Conservation (phyloP, 2,888 invertebrate species). For the Habroteleia sp. region DNA sequence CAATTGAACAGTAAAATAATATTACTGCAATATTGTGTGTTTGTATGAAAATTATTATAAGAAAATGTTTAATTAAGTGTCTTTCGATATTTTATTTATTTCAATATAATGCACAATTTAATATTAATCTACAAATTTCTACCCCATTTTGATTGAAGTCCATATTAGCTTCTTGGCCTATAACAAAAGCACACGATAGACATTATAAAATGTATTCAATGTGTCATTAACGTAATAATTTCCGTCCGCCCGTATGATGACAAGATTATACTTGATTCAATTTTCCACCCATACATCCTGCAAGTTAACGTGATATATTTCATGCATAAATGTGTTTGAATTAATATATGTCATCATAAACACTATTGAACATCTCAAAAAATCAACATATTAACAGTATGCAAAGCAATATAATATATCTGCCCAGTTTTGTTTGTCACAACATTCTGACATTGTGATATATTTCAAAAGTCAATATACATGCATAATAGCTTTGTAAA, state of each 20-base stretch:
- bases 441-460: too few relatives aligned
- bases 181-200: conserved; percentile 45
- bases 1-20: too few relatives aligned
- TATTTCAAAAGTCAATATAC: too few relatives aligned
- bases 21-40: too few relatives aligned
- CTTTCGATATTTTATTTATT: too few relatives aligned
- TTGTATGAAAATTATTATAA: too few relatives aligned
- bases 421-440: too few relatives aligned
- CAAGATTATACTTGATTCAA: conserved; percentile 62
- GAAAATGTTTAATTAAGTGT: too few relatives aligned
- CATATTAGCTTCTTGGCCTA: conserved; percentile 31
- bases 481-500: too few relatives aligned
- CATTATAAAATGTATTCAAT: conserved; percentile 58
- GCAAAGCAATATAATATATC: too few relatives aligned
- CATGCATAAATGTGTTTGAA: conserved; percentile 32
- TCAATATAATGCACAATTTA: conserved; percentile 16
- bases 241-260: conserved; percentile 62
- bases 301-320: conserved; percentile 45
- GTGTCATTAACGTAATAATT: conserved; percentile 62
- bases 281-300: conserved; percentile 60
- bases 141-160: conserved; percentile 21
- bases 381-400: too few relatives aligned
- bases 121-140: conserved; percentile 26
- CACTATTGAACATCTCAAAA: conserved; percentile 34
- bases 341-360: conserved; percentile 45